Base-by-base conservation (phyloP, 1,140 invertebrate genomes). In the Leptopilina boulardi region DNA sequence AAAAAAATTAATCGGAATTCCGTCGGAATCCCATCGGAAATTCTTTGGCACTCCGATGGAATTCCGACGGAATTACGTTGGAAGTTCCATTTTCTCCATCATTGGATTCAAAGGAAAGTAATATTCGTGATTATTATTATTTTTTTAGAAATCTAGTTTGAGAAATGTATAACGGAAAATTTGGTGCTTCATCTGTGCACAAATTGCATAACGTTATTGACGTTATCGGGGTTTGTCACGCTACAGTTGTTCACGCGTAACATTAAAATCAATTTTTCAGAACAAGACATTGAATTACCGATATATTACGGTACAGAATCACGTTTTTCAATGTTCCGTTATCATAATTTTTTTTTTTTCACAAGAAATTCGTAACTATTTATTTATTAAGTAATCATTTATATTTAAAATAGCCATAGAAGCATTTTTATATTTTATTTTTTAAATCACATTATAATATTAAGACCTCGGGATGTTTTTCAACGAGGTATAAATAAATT, bases 191-290 rank as follows among this genome's bases (percentile, higher is more conserved):
- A 8, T 66, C 59, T 30, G 23, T 66, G 15, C 23, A n/a, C 59
- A 66, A 66, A 66, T 66, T 34, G 59, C 23, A 66, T 66, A 66
- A 66, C 59, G 59, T 66, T 66, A 66, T 66, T 23, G 59, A 23
- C 23, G 59, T 66, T 66, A 66, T 66, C 23, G 21, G 59, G 59
- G 23, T 66, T 66, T 66, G 59, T 66, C 59, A 66, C 59, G 59
- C 59, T 13, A 66, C 15, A 66, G 59, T 66, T 66, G 59, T 66
- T 66, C 59, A 66, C 59, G 59, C 59, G 59, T 66, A 66, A 66
- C 59, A 66, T 66, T 66, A 34, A 66, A 66, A 66, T 66, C 59
- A 18, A 13, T 66, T 66, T 66, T 66, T 66, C 59, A 66, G 23
- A 30, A 66, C 11, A 34, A 15, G 59, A 66, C 26, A 23, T 30